Conservation (phyloP, 2,797 vertebrate species). For the Morus bassanus region DNA sequence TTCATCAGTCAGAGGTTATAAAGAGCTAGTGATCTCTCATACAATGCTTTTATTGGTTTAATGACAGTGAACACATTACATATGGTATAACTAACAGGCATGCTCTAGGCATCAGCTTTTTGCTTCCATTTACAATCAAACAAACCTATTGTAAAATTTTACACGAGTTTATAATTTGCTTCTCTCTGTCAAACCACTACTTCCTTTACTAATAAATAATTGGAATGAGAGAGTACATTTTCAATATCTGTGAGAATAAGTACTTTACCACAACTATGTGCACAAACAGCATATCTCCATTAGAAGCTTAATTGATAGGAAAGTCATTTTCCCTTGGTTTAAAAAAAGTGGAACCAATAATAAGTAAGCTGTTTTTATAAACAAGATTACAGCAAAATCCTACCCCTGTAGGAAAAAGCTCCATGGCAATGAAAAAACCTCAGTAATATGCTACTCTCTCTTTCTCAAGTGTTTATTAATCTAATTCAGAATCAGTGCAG, state of each 20-base stretch:
- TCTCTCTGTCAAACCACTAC: not conserved
- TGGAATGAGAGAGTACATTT: not conserved
- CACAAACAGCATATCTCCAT: not conserved
- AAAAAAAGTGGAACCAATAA: not conserved
- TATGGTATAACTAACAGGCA: not conserved
- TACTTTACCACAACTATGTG: not conserved
- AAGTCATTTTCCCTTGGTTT: not conserved
- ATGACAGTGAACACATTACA: not conserved
- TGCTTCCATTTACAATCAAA: not conserved
- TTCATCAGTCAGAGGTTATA: not conserved
- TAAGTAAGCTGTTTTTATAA: not conserved
- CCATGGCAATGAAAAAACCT: not conserved
- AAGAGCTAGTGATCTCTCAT: not conserved
- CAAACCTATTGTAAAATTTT: not conserved
- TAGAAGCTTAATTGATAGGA: not conserved
- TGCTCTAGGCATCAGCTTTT: not conserved
- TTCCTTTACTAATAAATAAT: not conserved
- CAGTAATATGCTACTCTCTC: not conserved
- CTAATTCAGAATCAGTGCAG: not conserved
- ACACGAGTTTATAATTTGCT: not conserved
- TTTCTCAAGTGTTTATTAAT: not conserved
- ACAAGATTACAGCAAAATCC: not conserved
- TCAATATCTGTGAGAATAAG: not conserved
- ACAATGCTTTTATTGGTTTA: not conserved
- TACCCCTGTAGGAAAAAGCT: not conserved